A percentile compares a stretch with the other conserved stretches of the same genome.
These are phyloP conservation scores for Malurus melanocephalus DNA, from an alignment of 2,113 vertebrate species.

Conservation along the genomic window DNA sequence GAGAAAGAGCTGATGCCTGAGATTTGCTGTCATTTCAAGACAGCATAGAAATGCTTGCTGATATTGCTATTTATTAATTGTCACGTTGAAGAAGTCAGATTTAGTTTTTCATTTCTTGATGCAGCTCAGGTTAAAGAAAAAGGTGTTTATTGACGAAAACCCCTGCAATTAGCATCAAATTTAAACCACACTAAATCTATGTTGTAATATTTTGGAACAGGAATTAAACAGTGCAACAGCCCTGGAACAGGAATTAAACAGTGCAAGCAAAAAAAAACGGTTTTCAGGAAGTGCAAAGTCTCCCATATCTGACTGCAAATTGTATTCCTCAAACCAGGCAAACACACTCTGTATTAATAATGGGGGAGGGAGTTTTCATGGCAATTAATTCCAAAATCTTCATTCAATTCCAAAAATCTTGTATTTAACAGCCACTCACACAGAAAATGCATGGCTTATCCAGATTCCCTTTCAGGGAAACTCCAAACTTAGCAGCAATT, in stretches of 20 bases:
- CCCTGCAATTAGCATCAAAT: background rate
- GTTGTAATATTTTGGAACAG: background rate
- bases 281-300: background rate
- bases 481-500: background rate
- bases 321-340: background rate
- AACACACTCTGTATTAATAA: background rate
- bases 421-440: background rate
- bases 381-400: background rate
- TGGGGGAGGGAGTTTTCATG: background rate
- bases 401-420: background rate
- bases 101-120: background rate
- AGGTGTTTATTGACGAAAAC: background rate
- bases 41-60: slow-evolving; percentile 37
- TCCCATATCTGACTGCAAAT: background rate
- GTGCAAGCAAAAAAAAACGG: background rate
- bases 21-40: slow-evolving; percentile 17
- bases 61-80: slow-evolving; percentile 18
- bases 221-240: background rate
- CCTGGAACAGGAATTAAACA: background rate
- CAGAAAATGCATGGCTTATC: fast-evolving
- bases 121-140: background rate
- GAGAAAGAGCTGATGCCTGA: slow-evolving; percentile 37
- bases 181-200: background rate
- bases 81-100: background rate
- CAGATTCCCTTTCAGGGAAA: background rate